These are phyloP conservation scores for Torymus auratus DNA, from an alignment of 2,888 invertebrate genomes.

Conservation along the genomic window DNA sequence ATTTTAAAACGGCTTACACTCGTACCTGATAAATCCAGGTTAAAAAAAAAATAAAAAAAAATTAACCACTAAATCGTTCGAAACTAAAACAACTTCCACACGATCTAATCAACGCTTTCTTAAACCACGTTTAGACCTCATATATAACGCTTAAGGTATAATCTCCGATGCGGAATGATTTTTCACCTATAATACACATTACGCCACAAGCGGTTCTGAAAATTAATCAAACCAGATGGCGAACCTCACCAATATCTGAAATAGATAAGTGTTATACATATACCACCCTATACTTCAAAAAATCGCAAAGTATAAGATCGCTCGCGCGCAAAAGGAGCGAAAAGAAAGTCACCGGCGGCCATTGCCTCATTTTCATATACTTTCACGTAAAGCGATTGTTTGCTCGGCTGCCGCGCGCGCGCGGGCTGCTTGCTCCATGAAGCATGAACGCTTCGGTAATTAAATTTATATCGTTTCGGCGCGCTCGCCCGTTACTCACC, in stretches of 20 bases:
- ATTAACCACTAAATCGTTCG: conserved; percentile 6
- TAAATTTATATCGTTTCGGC: conserved; percentile 74
- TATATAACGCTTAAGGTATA: neutral
- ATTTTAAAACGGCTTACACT: too few species aligned
- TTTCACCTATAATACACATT: neutral
- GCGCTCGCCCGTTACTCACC: conserved; percentile 48
- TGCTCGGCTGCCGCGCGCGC: conserved; percentile 62
- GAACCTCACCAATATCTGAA: too few species aligned
- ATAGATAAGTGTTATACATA: too few species aligned
- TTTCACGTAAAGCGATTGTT: conserved; percentile 76
- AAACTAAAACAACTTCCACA: conserved; percentile 1
- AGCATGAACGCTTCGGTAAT: conserved; percentile 74
- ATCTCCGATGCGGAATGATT: conserved; percentile 7
- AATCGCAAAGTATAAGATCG: conserved; percentile 5
- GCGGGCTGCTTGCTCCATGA: conserved; percentile 66
- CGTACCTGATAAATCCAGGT: too few species aligned
- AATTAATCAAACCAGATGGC: too few species aligned
- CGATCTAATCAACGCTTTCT: conserved; percentile 3
- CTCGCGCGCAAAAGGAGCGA: conserved; percentile 35
- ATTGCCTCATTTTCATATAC: conserved; percentile 72
- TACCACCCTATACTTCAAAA: too few species aligned
- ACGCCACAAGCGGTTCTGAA: too few species aligned
- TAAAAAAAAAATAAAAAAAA: too few species aligned
- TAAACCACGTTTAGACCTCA: conserved; percentile 1
- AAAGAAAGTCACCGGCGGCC: conserved; percentile 9